Percentiles rank a stretch among this genome's conserved stretches.
These are phyloP conservation scores for Galbula dea DNA, from an alignment of 2,113 vertebrate species.

Conservation along the genomic window DNA sequence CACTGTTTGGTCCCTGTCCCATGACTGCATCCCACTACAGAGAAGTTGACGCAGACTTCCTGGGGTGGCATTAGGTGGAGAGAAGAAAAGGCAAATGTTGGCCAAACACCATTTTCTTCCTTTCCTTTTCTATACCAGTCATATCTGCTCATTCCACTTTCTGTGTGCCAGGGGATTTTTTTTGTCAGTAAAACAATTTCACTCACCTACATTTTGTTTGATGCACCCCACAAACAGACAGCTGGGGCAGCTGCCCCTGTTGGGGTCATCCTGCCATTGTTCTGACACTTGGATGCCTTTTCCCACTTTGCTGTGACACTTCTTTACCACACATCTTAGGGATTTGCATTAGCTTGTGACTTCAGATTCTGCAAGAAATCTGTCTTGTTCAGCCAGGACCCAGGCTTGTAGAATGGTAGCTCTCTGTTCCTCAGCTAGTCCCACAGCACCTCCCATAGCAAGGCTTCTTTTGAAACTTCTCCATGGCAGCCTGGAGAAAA, in stretches of 20 bases:
- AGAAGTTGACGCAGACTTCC: not conserved
- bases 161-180: not conserved
- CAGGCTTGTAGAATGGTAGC: not conserved
- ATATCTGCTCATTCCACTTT: not conserved
- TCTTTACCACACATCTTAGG: not conserved
- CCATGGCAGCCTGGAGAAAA: not conserved
- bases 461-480: not conserved
- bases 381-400: not conserved
- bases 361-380: not conserved
- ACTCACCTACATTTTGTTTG: not conserved
- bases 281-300: not conserved
- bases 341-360: not conserved
- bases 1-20: not conserved
- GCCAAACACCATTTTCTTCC: rapidly evolving
- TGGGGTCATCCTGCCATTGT: not conserved
- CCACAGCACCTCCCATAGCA: not conserved
- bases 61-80: not conserved
- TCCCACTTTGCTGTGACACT: not conserved
- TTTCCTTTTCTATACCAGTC: not conserved
- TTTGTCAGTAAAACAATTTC: not conserved
- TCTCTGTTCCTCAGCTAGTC: not conserved
- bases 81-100: not conserved
- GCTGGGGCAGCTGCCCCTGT: not conserved
- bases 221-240: not conserved
- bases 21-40: not conserved